A percentile compares a stretch with the other conserved stretches of the same genome.
These are phyloP conservation scores for Nephrotoma guestfalica DNA, from an alignment of 2,888 invertebrate species.

Conservation along the genomic window DNA sequence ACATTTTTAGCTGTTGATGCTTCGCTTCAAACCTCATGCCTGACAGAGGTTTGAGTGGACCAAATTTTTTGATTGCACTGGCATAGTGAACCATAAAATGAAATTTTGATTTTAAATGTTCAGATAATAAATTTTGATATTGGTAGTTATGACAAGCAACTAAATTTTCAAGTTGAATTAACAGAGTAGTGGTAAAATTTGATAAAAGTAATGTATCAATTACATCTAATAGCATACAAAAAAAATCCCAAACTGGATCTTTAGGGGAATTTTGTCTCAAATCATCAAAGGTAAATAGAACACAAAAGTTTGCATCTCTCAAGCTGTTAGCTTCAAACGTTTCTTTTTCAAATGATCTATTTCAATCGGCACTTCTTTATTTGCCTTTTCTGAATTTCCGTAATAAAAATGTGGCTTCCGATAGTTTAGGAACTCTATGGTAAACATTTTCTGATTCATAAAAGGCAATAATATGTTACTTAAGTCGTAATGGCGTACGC, in stretches of 20 bases:
- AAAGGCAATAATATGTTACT: not conserved
- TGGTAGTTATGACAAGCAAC: not conserved
- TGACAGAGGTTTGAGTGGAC: not conserved
- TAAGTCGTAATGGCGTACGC: not conserved
- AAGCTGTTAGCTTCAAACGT: conserved; percentile 8
- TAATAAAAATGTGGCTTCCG: not conserved
- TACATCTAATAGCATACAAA: conserved; percentile 5
- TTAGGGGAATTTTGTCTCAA: not conserved
- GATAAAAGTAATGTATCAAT: not conserved
- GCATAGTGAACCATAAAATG: not conserved
- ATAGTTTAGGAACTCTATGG: not conserved
- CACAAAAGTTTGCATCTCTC: conserved; percentile 7
- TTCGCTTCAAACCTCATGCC: not conserved
- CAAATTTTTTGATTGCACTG: not conserved
- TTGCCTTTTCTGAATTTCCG: not conserved
- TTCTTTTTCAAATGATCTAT: conserved; percentile 8
- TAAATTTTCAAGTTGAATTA: not conserved
- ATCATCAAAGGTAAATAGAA: conserved; percentile 7
- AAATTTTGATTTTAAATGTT: not conserved
- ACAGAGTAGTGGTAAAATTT: not conserved
- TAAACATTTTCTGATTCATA: not conserved
- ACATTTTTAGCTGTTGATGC: not conserved
- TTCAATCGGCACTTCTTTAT: not conserved
- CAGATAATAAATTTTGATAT: not conserved
- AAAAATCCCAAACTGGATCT: conserved; percentile 8